Percentiles rank a stretch among this genome's conserved stretches.
These are phyloP conservation scores for Heliconius aoede DNA, from an alignment of 2,888 invertebrate species.

Conservation along the genomic window DNA sequence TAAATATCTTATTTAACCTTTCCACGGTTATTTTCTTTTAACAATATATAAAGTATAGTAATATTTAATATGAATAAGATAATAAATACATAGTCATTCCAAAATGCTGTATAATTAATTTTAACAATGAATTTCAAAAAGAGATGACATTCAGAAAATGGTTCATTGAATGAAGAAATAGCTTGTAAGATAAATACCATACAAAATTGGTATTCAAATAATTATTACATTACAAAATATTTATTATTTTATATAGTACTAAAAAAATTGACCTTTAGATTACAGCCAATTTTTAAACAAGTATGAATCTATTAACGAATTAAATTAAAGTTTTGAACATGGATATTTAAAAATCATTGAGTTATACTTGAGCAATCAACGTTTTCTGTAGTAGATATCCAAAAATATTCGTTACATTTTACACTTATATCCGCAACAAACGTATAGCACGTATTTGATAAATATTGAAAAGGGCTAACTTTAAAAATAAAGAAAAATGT, in stretches of 20 bases:
- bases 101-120: not conserved
- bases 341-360: not conserved
- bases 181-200: not conserved
- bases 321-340: not conserved
- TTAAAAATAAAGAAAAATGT: not conserved
- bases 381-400: not conserved
- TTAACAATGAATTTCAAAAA: not conserved
- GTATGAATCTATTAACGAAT: not conserved
- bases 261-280: not conserved
- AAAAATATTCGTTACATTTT: no score
- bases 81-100: not conserved
- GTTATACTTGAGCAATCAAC: not conserved
- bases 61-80: not conserved
- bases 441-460: no score
- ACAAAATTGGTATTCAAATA: not conserved
- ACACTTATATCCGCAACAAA: no score
- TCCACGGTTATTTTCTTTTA: no score
- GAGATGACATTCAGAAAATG: not conserved
- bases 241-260: not conserved
- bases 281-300: not conserved
- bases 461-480: no score
- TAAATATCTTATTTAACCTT: not conserved
- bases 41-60: no score
- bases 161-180: not conserved
- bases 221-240: not conserved